Evolutionary conservation across 2,113 vertebrate species (phyloP).

Genomic region (Chiloscyllium plagiosum): DNA sequence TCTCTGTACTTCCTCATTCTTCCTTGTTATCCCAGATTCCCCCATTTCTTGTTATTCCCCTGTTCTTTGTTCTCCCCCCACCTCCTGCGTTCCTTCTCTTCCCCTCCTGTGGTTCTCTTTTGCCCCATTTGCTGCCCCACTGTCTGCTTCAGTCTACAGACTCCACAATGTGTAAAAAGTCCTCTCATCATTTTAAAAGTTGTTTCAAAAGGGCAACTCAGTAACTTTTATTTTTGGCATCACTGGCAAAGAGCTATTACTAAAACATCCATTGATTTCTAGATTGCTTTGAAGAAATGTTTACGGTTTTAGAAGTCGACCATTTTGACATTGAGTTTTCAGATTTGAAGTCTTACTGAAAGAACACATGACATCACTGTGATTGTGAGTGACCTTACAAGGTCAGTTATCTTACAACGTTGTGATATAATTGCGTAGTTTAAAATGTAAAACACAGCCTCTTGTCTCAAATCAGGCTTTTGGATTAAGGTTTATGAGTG

Average conservation of each 20-base stretch:
- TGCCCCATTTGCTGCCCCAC: neutral
- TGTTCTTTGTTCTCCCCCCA: neutral
- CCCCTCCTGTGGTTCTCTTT: no score
- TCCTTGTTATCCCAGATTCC: no score
- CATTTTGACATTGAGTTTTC: slow-evolving; percentile 21
- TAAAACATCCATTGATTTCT: neutral
- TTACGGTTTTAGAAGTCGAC: slow-evolving; percentile 24
- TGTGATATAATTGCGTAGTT: neutral
- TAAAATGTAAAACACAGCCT: neutral
- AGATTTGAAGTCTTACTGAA: slow-evolving; percentile 16
- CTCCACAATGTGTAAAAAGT: neutral
- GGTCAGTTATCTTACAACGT: neutral
- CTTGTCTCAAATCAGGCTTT: neutral
- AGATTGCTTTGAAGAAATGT: slow-evolving; percentile 18
- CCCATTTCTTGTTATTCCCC: neutral
- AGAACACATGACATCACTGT: neutral
- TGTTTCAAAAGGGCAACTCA: neutral
- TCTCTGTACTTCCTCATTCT: no score
- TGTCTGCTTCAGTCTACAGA: neutral
- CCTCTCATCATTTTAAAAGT: neutral
- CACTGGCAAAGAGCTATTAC: neutral
- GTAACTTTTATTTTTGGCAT: neutral
- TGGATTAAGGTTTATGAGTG: neutral
- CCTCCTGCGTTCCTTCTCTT: neutral
- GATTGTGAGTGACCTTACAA: neutral